Evolutionary conservation across 2,113 vertebrate genomes (phyloP).

Genomic region (Trochalopteron elliotii): DNA sequence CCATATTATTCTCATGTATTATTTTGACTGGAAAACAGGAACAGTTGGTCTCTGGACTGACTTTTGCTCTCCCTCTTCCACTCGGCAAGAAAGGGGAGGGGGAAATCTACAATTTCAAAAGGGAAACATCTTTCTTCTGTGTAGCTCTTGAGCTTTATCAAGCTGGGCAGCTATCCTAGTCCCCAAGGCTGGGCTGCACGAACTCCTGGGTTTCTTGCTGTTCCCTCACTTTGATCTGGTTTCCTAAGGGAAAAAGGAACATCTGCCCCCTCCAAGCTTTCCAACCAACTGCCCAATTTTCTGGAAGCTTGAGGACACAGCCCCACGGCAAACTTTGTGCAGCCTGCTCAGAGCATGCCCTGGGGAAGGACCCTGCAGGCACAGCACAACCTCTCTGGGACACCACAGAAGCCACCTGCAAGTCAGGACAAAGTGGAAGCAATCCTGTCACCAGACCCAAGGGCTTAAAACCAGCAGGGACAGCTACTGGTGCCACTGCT

Average conservation of each 20-base stretch:
- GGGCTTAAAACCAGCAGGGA: neutral
- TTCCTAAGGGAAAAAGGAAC: neutral
- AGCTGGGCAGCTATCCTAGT: neutral
- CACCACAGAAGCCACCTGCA: neutral
- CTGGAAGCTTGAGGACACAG: neutral
- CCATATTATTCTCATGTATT: neutral
- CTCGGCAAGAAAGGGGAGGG: neutral
- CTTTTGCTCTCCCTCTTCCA: neutral
- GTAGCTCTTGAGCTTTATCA: neutral
- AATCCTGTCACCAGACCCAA: neutral
- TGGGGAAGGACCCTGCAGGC: neutral
- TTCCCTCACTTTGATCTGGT: neutral
- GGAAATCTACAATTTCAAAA: neutral
- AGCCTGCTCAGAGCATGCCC: neutral
- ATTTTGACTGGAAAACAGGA: neutral
- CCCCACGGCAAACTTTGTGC: neutral
- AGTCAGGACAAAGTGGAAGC: neutral
- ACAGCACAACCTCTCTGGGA: neutral
- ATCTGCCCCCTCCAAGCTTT: neutral
- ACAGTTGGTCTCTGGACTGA: neutral
- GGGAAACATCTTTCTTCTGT: neutral
- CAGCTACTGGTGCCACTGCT: neutral
- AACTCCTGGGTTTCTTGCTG: neutral
- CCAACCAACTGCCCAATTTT: neutral
- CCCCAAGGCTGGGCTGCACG: fast-evolving